These are phyloP conservation scores for Diabrotica balteata DNA, from an alignment of 2,888 invertebrate genomes.

Conservation along the genomic window DNA sequence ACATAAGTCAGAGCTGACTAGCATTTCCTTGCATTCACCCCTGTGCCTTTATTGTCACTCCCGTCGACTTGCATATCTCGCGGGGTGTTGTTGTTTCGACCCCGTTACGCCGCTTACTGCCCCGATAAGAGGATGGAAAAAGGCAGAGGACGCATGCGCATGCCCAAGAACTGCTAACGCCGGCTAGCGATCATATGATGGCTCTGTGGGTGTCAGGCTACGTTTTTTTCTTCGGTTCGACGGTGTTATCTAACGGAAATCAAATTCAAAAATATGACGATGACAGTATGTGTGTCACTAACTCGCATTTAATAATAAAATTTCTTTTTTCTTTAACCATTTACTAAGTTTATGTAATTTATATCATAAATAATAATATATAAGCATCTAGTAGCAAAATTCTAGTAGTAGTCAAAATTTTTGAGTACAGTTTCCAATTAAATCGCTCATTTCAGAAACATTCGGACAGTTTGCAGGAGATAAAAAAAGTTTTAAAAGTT, in stretches of 20 bases:
- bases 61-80: slow-evolving; percentile 52
- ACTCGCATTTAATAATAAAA: no score
- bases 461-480: no score
- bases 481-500: no score
- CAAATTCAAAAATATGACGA: no score
- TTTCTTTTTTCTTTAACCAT: no score
- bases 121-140: slow-evolving; percentile 43
- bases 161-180: slow-evolving; percentile 23
- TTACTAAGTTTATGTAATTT: no score
- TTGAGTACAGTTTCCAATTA: no score
- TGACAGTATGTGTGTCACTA: no score
- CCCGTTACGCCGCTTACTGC: slow-evolving; percentile 57
- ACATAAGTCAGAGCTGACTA: slow-evolving; percentile 61
- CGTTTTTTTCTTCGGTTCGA: background rate
- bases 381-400: no score
- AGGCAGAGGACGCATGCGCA: slow-evolving; percentile 51
- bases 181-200: slow-evolving; percentile 28
- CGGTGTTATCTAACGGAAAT: background rate
- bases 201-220: slow-evolving; percentile 4
- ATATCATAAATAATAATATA: no score
- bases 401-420: no score
- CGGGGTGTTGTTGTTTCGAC: slow-evolving; percentile 57
- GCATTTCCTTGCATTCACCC: slow-evolving; percentile 60
- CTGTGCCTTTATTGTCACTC: slow-evolving; percentile 49
- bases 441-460: no score